Evolutionary conservation across 2,797 vertebrate genomes (phyloP), one percentile per base, ranked within the genome.

Genomic region (Poeciliopsis paucimaculata): DNA sequence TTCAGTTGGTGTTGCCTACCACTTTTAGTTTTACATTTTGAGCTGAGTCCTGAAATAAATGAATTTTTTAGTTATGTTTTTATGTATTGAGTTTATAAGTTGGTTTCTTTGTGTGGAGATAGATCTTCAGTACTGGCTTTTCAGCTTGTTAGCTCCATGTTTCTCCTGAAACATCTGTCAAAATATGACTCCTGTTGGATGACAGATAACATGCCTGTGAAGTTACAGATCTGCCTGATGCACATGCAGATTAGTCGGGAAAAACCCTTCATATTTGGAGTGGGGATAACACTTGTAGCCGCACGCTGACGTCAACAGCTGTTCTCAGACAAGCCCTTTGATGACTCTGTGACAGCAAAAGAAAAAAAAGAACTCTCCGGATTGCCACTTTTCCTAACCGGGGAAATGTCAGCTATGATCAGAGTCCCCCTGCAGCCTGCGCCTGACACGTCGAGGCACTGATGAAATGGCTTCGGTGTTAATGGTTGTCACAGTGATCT

Each of bases 321-420:
- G 93, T 94, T 94, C 92, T 91, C 89, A 84, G 93, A 94, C 92
- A 87, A 92, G 90, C 84, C 77, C 91, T 95, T 90, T 94, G 93
- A 93, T 93, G 93, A 92, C 87, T 92, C 92, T 90, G 88, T 93
- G 93, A 93, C 93, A 93, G 92, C 82, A 26, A 81, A 84, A 46
- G n/a, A 70, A n/a, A 26, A 68, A 7, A 20, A 68, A n/a, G 12
- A 26, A 0, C 6, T 88, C 90, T 91, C 84, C 76, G 83, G 76
- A 92, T 92, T 93, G 91, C 89, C 92, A 90, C 90, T 86, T 62
- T 90, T 86, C 80, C 90, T 94, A 92, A 92, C 90, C 70, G 91
- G 90, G 89, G 88, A 89, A 92, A 91, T 91, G 93, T 92, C 92
- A 92, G 86, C 71, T 46, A 83, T 87, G 90, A 91, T 93, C 92